A percentile compares a stretch with the other conserved stretches of the same genome.
Conservation (phyloP, 2,113 vertebrate genomes). For the Glareola pratincola region DNA sequence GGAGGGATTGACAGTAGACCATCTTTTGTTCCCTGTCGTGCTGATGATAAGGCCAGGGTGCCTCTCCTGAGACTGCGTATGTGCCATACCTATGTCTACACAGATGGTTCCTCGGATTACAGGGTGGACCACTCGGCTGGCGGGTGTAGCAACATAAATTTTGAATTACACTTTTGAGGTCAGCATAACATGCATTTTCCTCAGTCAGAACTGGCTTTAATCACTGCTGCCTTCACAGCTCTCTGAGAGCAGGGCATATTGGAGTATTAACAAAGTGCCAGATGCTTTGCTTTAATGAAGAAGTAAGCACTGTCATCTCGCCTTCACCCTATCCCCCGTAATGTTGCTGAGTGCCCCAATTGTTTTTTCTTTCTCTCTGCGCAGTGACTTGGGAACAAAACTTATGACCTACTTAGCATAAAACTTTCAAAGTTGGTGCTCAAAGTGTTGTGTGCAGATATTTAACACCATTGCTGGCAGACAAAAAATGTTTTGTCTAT, state of each 20-base stretch:
- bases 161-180: conserved; percentile 1
- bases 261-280: neutral
- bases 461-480: neutral
- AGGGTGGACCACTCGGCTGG: neutral
- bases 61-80: neutral
- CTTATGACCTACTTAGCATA: neutral
- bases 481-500: neutral
- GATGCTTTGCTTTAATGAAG: conserved; percentile 9
- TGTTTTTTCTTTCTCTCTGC: neutral
- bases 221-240: neutral
- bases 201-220: neutral
- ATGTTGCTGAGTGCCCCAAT: neutral
- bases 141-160: neutral
- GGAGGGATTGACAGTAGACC: neutral
- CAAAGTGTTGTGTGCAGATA: neutral
- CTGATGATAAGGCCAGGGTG: neutral
- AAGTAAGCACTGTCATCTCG: neutral
- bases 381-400: neutral
- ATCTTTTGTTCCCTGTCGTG: neutral
- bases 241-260: neutral
- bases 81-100: neutral
- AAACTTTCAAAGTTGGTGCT: neutral
- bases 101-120: neutral
- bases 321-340: neutral
- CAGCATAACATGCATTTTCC: neutral